A percentile compares a stretch with the other conserved stretches of the same genome.
phyloP scores from a whole-genome alignment of 2,888 invertebrate species.

The Nudaria mundana region DNA sequence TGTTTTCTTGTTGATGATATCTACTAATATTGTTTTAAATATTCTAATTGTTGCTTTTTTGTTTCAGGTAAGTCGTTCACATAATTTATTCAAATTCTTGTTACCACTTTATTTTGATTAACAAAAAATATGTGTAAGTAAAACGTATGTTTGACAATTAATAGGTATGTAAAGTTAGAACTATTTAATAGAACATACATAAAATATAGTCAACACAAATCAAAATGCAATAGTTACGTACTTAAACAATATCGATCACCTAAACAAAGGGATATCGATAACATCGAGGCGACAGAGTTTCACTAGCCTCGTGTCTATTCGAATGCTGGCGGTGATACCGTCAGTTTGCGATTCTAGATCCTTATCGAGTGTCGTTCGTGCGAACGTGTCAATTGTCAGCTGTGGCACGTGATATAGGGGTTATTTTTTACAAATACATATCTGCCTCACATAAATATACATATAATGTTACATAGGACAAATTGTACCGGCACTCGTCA shows the following conservation, averaged over 20 bases:
- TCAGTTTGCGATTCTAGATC: conserved; percentile 45
- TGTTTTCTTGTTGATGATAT: no score
- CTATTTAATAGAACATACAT: no score
- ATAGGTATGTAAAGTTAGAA: no score
- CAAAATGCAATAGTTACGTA: conserved; percentile 12
- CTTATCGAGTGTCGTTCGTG: conserved; percentile 44
- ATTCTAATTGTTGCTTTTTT: no score
- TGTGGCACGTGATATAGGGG: conserved; percentile 21
- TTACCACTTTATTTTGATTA: no score
- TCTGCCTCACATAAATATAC: neutral
- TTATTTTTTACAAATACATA: conserved; percentile 6
- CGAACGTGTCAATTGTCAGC: conserved; percentile 40
- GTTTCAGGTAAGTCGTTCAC: no score
- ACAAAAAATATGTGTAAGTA: no score
- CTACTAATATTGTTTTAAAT: no score
- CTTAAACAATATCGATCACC: conserved; percentile 32
- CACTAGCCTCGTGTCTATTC: conserved; percentile 36
- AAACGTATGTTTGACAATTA: no score
- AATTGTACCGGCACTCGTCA: neutral
- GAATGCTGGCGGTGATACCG: conserved; percentile 36
- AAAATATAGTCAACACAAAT: conserved; percentile 6
- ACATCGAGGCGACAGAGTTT: conserved; percentile 33
- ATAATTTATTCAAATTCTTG: no score
- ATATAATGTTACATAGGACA: neutral
- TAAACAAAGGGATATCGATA: conserved; percentile 29